Evolutionary conservation across 2,113 vertebrate species (phyloP), one percentile per base, ranked within the genome.

Genomic region (Callipepla californica): DNA sequence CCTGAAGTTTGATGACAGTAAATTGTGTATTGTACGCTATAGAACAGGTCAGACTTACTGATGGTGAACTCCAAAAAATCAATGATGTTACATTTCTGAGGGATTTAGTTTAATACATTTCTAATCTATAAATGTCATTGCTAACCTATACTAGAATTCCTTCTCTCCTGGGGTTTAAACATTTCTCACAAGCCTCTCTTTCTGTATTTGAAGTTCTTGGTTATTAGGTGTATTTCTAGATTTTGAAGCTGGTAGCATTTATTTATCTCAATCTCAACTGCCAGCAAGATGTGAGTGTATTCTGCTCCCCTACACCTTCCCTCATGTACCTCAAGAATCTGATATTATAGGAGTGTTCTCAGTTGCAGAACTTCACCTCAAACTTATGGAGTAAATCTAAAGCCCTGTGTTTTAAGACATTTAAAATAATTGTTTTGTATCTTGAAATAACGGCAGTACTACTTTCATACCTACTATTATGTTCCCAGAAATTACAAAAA

Each of bases 121-220:
- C 57, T 88, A 69, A 87, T 75, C 69, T 92, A 6, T 59, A 90
- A 83, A 55, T 85, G 38, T 26, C 15, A 36, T 50, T 84, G 17
- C 15, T 84, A 80, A 85, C 26, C 25, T 79, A 36, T 53, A 26
- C 26, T 74, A 75, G 58, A 87, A 84, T 80, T 94, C 48, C 47
- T 84, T 18, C 28, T 86, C 40, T 94, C 16, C 47, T 90, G 67
- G 70, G 48, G 91, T 73, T 44, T 83, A 78, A 75, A 73, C 93
- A 83, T 88, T 96, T 85, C 44, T 78, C 68, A 34, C 10, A 94
- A 89, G 63, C 44, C 42, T 86, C 88, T 94, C 59, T 77, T 6
- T 81, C 28, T 91, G 96, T 84, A 80, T 95, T 95, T 94, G 47
- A 92, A 90, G 89, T 85, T 21, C 32, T 79, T 93, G 38, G 28